These are phyloP conservation scores for Microctonus hyperodae DNA, from an alignment of 2,888 invertebrate species.

Conservation along the genomic window DNA sequence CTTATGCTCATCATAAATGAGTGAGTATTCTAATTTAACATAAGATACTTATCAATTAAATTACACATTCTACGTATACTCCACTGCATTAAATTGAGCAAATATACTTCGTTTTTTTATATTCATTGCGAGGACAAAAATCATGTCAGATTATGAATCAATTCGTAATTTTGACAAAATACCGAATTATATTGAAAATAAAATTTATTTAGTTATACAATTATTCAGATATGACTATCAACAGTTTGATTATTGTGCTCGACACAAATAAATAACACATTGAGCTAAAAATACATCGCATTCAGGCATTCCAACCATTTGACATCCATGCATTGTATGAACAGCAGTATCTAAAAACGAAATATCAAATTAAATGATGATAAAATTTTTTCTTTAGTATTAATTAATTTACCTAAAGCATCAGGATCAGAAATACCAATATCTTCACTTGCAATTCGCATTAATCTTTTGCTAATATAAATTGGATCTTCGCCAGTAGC, in stretches of 20 bases:
- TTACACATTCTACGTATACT: too few relatives aligned
- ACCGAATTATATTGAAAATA: too few relatives aligned
- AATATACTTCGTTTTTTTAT: too few relatives aligned
- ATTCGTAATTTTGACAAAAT: too few relatives aligned
- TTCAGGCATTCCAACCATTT: constrained; percentile 81
- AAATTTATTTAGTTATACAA: not conserved
- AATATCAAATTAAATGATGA: not conserved
- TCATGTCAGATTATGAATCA: too few relatives aligned
- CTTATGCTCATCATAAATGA: too few relatives aligned
- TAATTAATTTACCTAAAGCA: constrained; percentile 43
- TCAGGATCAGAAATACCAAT: constrained; percentile 44
- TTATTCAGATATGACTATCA: not conserved
- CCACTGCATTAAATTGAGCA: too few relatives aligned
- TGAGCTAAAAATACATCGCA: constrained; percentile 78
- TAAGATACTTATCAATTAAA: too few relatives aligned
- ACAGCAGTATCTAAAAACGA: constrained; percentile 71
- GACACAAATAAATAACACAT: constrained; percentile 75
- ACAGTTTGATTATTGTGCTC: constrained; percentile 72
- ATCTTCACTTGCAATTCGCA: constrained; percentile 49
- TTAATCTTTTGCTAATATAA: constrained; percentile 46
- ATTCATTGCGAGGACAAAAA: too few relatives aligned
- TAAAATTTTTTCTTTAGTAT: not conserved
- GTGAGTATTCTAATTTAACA: too few relatives aligned
- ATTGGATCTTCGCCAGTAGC: constrained; percentile 50
- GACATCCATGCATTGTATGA: constrained; percentile 77